Percentiles rank a stretch among this genome's conserved stretches.
Evolutionary conservation across 2,888 invertebrate species (phyloP).

Genomic region (Beris chalybata): DNA sequence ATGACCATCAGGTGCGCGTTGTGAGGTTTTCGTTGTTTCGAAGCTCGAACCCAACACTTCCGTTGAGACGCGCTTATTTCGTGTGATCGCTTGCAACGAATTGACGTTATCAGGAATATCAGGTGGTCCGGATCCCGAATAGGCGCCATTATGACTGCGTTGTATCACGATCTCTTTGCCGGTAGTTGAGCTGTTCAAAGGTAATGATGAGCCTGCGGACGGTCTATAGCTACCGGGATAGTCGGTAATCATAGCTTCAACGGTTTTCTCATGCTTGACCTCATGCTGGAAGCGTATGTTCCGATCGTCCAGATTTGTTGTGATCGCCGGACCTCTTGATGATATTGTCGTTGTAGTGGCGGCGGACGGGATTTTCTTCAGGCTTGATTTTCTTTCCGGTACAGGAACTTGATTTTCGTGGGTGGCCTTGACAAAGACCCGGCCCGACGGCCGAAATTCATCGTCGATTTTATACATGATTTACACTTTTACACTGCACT

Average conservation of each 20-base stretch:
- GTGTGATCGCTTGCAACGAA: slow-evolving; percentile 75
- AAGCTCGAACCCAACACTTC: slow-evolving; percentile 83
- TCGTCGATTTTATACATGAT: slow-evolving; percentile 48
- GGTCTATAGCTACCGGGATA: slow-evolving; percentile 46
- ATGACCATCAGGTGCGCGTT: slow-evolving; percentile 76
- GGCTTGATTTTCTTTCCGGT: slow-evolving; percentile 56
- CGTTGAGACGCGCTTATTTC: slow-evolving; percentile 79
- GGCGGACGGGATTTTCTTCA: slow-evolving; percentile 48
- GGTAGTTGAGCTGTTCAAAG: neutral
- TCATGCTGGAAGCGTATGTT: slow-evolving; percentile 57
- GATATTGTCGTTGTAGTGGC: slow-evolving; percentile 46
- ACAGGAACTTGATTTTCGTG: slow-evolving; percentile 41
- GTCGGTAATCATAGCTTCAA: slow-evolving; percentile 60
- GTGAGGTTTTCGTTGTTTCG: slow-evolving; percentile 81
- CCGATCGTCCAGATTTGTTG: slow-evolving; percentile 60
- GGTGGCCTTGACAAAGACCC: slow-evolving; percentile 48
- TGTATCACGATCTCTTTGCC: slow-evolving; percentile 34
- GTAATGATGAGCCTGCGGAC: slow-evolving; percentile 51
- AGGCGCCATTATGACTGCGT: slow-evolving; percentile 45
- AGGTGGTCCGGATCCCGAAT: slow-evolving; percentile 44
- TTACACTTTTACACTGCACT: slow-evolving; percentile 7
- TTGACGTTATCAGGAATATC: slow-evolving; percentile 43
- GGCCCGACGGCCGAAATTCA: slow-evolving; percentile 46
- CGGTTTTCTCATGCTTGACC: slow-evolving; percentile 61
- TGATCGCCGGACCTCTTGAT: slow-evolving; percentile 63